Base-by-base conservation (phyloP, 2,797 vertebrate genomes). In the Australoheros facetus region DNA sequence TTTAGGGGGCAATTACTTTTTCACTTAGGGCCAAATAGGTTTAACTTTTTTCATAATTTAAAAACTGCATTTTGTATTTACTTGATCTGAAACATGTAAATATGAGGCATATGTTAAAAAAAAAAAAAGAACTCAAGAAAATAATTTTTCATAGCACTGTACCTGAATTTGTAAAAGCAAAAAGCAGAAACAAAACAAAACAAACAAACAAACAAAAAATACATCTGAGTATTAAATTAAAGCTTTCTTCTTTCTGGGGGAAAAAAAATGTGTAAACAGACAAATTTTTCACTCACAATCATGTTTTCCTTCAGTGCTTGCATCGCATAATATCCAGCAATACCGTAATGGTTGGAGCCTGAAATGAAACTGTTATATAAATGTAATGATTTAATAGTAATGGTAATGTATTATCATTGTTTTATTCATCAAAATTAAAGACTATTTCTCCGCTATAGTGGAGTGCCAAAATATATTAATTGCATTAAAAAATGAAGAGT, bases 311-410 rank as follows among this genome's bases (percentile, higher is more conserved):
- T 93, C 79, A 96, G 78, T 4, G 95, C 95, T 71, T 94, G 92
- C 93, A 95, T 90, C 7, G 95, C 82, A 26, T 96, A 96, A 80
- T 95, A 92, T 16, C 94, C 95, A 5, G 96, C 95, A 45, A 96
- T 96, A 16, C 96, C 95, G 14, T 91, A 96, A 80, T 96, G 95
- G 87, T 96, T 96, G 81, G 95, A 96, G 26, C 92, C 95, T 96
- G 51, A 23, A 21, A 72, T 72, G 9, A 80, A 73, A 71, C 9
- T 48, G 7, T 1, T 3, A 48, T 16, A 57, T 2, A 23, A 54
- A 60, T 53, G 12, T 2, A 16, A 30, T 5, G 2, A 7, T 32
- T 69, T 26, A 2, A 66, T 37, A 28, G 39, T 37, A 64, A 66
- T 19, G 12, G 1, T 7, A 51, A 60, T 53, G 21, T 4, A 42